Evolutionary conservation across 2,797 vertebrate species (phyloP).

Genomic region (Pseudopleuronectes americanus): DNA sequence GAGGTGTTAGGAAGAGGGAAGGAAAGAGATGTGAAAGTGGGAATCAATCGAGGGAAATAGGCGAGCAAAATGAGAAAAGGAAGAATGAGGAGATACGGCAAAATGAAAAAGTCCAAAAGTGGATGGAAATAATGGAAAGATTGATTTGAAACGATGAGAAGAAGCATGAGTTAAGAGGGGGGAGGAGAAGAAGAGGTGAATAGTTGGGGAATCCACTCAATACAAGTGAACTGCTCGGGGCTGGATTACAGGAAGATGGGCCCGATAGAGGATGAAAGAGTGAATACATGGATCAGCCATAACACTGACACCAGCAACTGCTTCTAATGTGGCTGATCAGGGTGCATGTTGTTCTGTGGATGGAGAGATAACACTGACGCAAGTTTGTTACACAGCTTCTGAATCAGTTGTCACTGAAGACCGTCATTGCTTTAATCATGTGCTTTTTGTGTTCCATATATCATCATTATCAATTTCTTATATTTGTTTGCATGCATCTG

Average conservation of each 20-base stretch:
- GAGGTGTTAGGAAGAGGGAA: slow-evolving; percentile 10
- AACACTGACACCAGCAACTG: not conserved
- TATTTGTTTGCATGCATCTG: too few species aligned
- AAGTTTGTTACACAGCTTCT: too few species aligned
- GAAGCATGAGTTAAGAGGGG: slow-evolving; percentile 1
- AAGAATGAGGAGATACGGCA: not conserved
- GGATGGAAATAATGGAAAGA: slow-evolving; percentile 40
- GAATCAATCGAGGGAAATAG: slow-evolving; percentile 41
- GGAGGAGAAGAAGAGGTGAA: not conserved
- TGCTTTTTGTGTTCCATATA: too few species aligned
- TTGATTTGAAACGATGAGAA: slow-evolving; percentile 33
- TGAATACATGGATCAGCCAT: not conserved
- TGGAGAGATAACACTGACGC: too few species aligned
- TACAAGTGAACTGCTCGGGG: slow-evolving; percentile 2
- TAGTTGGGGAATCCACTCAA: slow-evolving; percentile 12
- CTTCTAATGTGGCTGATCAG: not conserved
- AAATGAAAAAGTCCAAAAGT: slow-evolving; percentile 16
- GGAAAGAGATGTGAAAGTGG: not conserved
- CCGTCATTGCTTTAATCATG: too few species aligned
- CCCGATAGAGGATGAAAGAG: not conserved
- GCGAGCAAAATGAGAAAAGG: slow-evolving; percentile 12
- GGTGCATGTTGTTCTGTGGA: too few species aligned
- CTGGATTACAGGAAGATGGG: slow-evolving; percentile 1
- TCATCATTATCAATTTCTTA: too few species aligned
- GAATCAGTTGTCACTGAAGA: too few species aligned